Conservation (phyloP, 2,113 vertebrate species). For the Ploceus nigricollis region DNA sequence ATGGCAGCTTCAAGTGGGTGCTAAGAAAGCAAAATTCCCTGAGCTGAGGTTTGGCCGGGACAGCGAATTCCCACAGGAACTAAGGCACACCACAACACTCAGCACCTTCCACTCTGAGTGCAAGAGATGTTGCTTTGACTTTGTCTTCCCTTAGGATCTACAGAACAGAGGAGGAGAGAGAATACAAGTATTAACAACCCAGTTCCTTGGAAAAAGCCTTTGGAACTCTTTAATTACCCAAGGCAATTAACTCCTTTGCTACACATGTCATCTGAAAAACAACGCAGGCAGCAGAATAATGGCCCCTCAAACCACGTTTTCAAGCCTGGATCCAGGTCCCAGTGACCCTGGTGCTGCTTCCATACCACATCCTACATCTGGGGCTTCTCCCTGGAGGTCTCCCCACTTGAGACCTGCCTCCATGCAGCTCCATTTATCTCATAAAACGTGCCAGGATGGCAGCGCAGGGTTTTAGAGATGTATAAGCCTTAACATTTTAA, state of each 20-base stretch:
- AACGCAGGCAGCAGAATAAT: slow-evolving; percentile 2
- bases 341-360: background rate
- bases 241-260: slow-evolving; percentile 43
- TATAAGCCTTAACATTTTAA: slow-evolving; percentile 63
- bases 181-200: background rate
- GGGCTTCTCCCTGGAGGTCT: background rate
- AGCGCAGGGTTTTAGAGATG: background rate
- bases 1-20: background rate
- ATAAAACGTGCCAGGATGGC: background rate
- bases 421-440: background rate
- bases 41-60: slow-evolving; percentile 42
- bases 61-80: slow-evolving; percentile 59
- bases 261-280: slow-evolving; percentile 24
- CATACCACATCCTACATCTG: background rate
- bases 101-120: slow-evolving; percentile 26
- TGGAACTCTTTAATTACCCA: slow-evolving; percentile 61
- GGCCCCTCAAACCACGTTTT: slow-evolving; percentile 42
- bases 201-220: slow-evolving; percentile 22
- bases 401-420: background rate
- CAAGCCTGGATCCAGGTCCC: background rate
- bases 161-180: slow-evolving; percentile 3
- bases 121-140: slow-evolving; percentile 23
- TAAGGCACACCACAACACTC: slow-evolving; percentile 54
- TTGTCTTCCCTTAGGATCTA: slow-evolving; percentile 58
- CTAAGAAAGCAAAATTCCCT: slow-evolving; percentile 26